Conservation (phyloP, 2,113 vertebrate species). For the Xenus cinereus region DNA sequence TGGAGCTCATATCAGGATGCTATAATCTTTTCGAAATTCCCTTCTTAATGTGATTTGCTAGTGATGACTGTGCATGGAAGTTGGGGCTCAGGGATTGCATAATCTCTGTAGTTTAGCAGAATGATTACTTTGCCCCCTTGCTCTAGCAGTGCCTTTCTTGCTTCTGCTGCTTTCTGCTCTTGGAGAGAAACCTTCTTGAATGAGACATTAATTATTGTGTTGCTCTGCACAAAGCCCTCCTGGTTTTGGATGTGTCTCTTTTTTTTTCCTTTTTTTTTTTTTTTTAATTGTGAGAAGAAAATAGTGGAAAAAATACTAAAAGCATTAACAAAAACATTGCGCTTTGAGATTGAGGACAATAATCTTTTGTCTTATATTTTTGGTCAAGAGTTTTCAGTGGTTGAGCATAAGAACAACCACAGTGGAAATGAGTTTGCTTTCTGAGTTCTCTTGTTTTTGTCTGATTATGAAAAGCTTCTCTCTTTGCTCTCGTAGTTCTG, state of each 20-base stretch:
- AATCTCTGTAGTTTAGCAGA: background rate
- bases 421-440: background rate
- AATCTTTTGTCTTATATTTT: background rate
- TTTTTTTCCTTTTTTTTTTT: background rate
- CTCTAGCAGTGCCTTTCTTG: background rate
- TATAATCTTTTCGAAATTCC: background rate
- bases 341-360: background rate
- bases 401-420: background rate
- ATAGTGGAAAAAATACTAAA: background rate
- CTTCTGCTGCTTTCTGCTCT: background rate
- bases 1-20: background rate
- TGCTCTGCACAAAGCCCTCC: background rate
- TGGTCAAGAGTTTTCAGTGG: background rate
- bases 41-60: background rate
- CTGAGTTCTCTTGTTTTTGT: background rate
- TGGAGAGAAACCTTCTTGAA: background rate
- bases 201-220: background rate
- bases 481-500: background rate
- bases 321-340: background rate
- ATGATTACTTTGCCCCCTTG: background rate
- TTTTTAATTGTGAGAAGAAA: background rate
- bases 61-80: background rate
- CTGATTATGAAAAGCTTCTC: background rate
- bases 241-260: background rate
- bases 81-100: background rate